phyloP scores from a whole-genome alignment of 2,113 vertebrate species.

The Cavia aperea region DNA sequence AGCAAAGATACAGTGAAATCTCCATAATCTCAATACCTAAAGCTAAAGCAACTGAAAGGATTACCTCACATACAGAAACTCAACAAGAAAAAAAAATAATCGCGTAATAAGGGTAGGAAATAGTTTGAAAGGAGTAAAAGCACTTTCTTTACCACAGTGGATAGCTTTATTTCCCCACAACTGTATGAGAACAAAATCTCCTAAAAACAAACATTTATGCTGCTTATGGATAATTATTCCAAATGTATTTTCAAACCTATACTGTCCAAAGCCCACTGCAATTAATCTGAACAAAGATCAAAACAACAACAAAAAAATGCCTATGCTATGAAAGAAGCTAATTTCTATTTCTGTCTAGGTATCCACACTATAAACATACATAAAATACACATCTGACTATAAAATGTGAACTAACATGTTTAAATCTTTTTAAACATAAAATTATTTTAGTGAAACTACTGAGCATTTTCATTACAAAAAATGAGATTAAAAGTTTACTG shows the following conservation, averaged over 20 bases:
- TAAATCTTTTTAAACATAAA: conserved; percentile 9
- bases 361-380: not conserved
- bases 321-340: conserved; percentile 6
- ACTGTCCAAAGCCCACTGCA: conserved; percentile 26
- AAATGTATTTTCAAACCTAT: conserved; percentile 21
- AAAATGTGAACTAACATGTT: not conserved
- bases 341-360: conserved; percentile 13
- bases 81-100: conserved; percentile 28
- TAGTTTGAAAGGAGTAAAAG: not conserved
- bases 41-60: conserved; percentile 1
- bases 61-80: not conserved
- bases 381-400: not conserved
- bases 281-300: conserved; percentile 16
- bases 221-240: not conserved
- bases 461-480: conserved; percentile 25
- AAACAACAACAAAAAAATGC: conserved; percentile 16
- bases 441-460: conserved; percentile 28
- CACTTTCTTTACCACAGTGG: not conserved
- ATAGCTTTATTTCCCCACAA: not conserved
- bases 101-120: not conserved
- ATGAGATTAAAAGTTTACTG: conserved; percentile 1
- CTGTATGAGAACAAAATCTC: not conserved
- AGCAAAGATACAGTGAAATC: conserved; percentile 12
- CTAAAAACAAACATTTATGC: conserved; percentile 3
- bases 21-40: not conserved